A percentile compares a stretch with the other conserved stretches of the same genome.
Conservation (phyloP, 2,797 vertebrate genomes). For the Anomalospiza imberbis region DNA sequence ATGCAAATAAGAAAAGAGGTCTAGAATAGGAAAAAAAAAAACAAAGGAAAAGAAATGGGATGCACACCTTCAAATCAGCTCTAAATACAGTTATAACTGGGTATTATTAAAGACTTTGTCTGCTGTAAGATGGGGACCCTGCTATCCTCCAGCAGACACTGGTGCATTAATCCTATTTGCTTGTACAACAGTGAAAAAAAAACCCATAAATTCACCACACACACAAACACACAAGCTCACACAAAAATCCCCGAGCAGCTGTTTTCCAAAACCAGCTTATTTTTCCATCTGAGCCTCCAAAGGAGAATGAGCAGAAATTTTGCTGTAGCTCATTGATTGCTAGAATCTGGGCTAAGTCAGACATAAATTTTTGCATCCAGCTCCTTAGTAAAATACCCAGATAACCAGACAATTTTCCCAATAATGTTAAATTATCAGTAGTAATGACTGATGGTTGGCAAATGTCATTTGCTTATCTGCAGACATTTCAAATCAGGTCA, state of each 20-base stretch:
- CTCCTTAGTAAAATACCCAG: not conserved
- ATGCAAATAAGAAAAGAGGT: not conserved
- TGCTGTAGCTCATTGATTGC: not conserved
- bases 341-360: not conserved
- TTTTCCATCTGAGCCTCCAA: not conserved
- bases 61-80: not conserved
- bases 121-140: not conserved
- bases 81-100: rapidly evolving
- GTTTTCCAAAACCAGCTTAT: not conserved
- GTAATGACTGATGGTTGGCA: not conserved
- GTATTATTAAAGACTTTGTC: not conserved
- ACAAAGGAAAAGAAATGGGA: not conserved
- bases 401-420: not conserved
- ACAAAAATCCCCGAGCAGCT: not conserved
- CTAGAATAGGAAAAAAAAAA: not conserved
- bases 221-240: not conserved
- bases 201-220: rapidly evolving
- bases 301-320: not conserved
- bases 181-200: not conserved
- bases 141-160: not conserved
- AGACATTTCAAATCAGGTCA: not conserved
- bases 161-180: not conserved
- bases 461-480: not conserved
- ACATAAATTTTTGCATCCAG: not conserved
- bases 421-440: not conserved